Evolutionary conservation across 1,140 invertebrate genomes (phyloP).

Genomic region (Bombus pascuorum): DNA sequence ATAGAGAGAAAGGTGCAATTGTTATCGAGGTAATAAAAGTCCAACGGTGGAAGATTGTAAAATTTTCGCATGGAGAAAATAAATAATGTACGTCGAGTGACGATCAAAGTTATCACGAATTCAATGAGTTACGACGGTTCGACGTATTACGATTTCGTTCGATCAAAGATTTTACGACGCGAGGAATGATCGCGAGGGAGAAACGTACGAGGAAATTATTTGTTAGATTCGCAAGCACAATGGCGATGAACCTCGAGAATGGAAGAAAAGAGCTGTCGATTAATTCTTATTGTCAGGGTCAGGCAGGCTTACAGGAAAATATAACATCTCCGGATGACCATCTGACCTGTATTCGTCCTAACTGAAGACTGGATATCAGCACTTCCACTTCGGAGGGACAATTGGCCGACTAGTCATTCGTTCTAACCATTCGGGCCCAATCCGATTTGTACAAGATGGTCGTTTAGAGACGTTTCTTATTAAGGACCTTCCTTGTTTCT

Average conservation of each 20-base stretch:
- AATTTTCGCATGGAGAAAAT: background rate
- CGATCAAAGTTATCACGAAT: constrained; percentile 43
- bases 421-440: constrained; percentile 52
- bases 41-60: background rate
- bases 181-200: background rate
- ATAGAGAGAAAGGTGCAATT: background rate
- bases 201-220: constrained; percentile 52
- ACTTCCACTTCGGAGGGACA: constrained; percentile 62
- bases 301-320: constrained; percentile 56
- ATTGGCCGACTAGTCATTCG: constrained; percentile 57
- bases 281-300: constrained; percentile 73
- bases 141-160: constrained; percentile 31
- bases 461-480: constrained; percentile 42
- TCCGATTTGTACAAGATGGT: constrained; percentile 40
- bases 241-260: constrained; percentile 18
- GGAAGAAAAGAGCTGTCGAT: constrained; percentile 56
- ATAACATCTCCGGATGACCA: constrained; percentile 52
- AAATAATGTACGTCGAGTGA: background rate
- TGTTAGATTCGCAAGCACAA: constrained; percentile 23
- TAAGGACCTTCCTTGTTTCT: background rate
- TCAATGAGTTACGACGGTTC: constrained; percentile 45
- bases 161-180: constrained; percentile 40
- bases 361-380: constrained; percentile 57
- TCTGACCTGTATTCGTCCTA: constrained; percentile 49
- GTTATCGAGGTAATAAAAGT: constrained; percentile 18